Evolutionary conservation across 92 coral and sea anemone species (phyloP), one percentile per base, ranked within the genome.

Genomic region (Plumapathes pennacea): DNA sequence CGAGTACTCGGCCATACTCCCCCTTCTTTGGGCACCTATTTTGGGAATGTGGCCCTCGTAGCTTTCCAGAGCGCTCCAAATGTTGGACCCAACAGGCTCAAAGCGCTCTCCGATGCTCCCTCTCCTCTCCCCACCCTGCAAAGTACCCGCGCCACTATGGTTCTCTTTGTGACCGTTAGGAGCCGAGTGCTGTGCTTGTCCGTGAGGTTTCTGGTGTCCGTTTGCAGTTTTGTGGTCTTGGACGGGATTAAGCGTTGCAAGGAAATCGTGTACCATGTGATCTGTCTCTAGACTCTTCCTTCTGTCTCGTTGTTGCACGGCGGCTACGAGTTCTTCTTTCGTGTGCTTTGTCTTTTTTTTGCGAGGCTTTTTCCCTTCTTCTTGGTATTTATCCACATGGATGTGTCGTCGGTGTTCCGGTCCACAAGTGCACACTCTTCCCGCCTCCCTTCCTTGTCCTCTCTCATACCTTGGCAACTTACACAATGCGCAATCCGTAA

Each of bases 401-500:
- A 48, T 43, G 49, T 72, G 77, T 14, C 36, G 68, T 7, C 78
- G 62, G 20, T 82, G 83, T 32, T 79, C 78, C 11, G 54, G 61
- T 4, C 74, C 88, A 40, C 91, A 89, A 25, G 78, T 50, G 44
- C 97, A 74, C 8, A 43, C 46, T 21, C 36, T 42, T 10, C 44
- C 68, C 48, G 34, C 62, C 44, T 62, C 60, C 9, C 24, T 42
- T 45, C 42, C 67, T 26, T 67, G 61, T 5, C 78, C 82, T 2
- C 77, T 87, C 2, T 80, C 63, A 52, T 62, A 50, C 31, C 76
- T 72, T 17, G 99, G 96, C 32, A 94, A 58, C 32, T 85, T 71
- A 33, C 94, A 94, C 5, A 88, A 54, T 2, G 84, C 90, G 23
- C 95, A 88, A 54, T 83, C 79, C 36, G 69, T 84, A 32, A 83